These are phyloP conservation scores for Oreochromis grahami DNA, from an alignment of 2,797 vertebrate genomes.

Conservation along the genomic window DNA sequence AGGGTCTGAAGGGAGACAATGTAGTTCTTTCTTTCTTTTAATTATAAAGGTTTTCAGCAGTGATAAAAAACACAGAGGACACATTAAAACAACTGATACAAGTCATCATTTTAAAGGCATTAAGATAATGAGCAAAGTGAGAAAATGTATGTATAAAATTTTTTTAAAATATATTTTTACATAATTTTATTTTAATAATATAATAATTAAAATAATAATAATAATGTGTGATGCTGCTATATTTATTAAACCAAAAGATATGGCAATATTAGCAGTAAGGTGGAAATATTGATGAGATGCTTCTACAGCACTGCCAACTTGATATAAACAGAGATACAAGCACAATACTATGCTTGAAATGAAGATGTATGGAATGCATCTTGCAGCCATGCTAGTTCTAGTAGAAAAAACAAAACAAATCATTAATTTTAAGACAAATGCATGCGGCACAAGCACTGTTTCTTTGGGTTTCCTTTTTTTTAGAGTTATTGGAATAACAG, in stretches of 20 bases:
- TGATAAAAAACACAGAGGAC: not conserved
- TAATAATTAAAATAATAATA: not conserved
- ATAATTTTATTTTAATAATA: not conserved
- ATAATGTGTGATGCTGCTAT: not conserved
- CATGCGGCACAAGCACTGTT: not conserved
- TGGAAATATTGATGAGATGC: not conserved
- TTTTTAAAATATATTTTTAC: not conserved
- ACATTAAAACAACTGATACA: not conserved
- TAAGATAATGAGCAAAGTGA: not conserved
- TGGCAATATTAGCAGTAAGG: not conserved
- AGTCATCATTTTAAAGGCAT: not conserved
- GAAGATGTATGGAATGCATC: not conserved
- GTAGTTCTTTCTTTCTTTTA: not conserved
- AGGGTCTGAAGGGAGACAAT: not conserved
- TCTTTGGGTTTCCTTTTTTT: not conserved
- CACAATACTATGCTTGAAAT: not conserved
- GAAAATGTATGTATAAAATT: not conserved
- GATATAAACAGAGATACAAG: fast-evolving
- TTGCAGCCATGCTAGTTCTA: not conserved
- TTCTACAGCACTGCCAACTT: fast-evolving
- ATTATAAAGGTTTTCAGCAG: not conserved
- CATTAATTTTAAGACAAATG: not conserved
- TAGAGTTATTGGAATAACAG: not conserved
- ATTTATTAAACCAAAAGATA: not conserved
- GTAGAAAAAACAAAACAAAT: not conserved